A percentile compares a stretch with the other conserved stretches of the same genome.
Conservation (phyloP, 2,113 vertebrate genomes). For the Eurypyga helias region DNA sequence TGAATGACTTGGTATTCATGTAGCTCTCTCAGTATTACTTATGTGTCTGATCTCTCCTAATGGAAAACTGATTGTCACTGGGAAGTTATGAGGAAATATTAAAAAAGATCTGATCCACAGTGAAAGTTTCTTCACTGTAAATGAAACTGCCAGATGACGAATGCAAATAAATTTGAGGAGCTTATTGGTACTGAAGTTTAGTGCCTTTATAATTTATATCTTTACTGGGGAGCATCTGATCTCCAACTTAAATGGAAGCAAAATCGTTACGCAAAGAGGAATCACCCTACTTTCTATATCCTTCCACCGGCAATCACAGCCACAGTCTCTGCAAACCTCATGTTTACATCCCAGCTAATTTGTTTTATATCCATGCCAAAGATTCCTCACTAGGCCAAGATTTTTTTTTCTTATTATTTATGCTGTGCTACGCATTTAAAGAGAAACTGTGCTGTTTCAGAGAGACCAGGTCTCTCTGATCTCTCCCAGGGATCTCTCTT, state of each 20-base stretch:
- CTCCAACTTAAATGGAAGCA: constrained; percentile 33
- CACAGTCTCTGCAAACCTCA: not conserved
- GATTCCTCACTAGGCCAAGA: not conserved
- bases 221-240: constrained; percentile 16
- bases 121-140: constrained; percentile 55
- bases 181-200: constrained; percentile 37
- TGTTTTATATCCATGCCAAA: not conserved
- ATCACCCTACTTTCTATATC: not conserved
- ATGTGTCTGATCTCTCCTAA: constrained; percentile 69
- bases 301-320: constrained; percentile 7
- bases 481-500: not conserved
- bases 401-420: not conserved
- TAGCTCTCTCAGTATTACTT: constrained; percentile 60
- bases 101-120: constrained; percentile 52
- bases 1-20: constrained; percentile 71
- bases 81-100: constrained; percentile 70
- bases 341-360: constrained; percentile 2
- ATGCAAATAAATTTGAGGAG: constrained; percentile 62
- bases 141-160: constrained; percentile 48
- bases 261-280: constrained; percentile 18
- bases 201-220: constrained; percentile 34
- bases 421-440: rapidly evolving
- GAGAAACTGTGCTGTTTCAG: not conserved
- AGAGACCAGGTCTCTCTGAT: not conserved
- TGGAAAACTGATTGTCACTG: constrained; percentile 65